Conservation (phyloP, 1,140 invertebrate species). For the Campoletis sonorensis region DNA sequence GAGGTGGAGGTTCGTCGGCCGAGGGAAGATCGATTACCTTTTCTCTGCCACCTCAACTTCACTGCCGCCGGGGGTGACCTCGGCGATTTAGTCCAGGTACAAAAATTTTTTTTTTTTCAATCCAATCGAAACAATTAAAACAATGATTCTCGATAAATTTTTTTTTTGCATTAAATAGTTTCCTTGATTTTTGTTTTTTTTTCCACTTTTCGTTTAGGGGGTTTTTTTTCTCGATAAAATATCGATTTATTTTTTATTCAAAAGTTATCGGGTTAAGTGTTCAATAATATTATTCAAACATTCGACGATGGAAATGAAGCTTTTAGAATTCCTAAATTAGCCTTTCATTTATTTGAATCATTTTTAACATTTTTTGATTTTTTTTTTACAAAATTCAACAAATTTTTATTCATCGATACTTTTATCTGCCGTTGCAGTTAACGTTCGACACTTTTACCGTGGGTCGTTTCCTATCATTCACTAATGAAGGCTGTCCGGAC, state of each 20-base stretch:
- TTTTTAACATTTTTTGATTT: background rate
- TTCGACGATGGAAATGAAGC: slow-evolving; percentile 19
- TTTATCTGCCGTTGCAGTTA: slow-evolving; percentile 77
- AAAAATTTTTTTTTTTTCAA: slow-evolving; percentile 19
- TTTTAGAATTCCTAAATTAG: too few species aligned
- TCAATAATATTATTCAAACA: background rate
- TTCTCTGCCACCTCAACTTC: slow-evolving; percentile 88
- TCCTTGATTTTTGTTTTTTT: too few species aligned
- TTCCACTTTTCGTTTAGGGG: too few species aligned
- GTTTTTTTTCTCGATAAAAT: too few species aligned
- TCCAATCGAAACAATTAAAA: background rate
- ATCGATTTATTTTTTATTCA: background rate
- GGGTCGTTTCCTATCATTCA: slow-evolving; percentile 85
- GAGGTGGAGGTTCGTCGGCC: slow-evolving; percentile 85
- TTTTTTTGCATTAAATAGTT: too few species aligned
- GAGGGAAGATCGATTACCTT: slow-evolving; percentile 84
- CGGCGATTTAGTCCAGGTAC: slow-evolving; percentile 87
- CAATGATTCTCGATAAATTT: too few species aligned
- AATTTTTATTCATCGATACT: too few species aligned
- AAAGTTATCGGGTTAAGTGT: background rate
- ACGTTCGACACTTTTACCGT: slow-evolving; percentile 87
- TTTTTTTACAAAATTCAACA: background rate
- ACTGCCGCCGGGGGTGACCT: slow-evolving; percentile 84
- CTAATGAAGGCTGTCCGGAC: slow-evolving; percentile 87
- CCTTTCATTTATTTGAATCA: background rate